phyloP scores from a whole-genome alignment of 2,113 vertebrate species.

The Hippocampus zosterae region DNA sequence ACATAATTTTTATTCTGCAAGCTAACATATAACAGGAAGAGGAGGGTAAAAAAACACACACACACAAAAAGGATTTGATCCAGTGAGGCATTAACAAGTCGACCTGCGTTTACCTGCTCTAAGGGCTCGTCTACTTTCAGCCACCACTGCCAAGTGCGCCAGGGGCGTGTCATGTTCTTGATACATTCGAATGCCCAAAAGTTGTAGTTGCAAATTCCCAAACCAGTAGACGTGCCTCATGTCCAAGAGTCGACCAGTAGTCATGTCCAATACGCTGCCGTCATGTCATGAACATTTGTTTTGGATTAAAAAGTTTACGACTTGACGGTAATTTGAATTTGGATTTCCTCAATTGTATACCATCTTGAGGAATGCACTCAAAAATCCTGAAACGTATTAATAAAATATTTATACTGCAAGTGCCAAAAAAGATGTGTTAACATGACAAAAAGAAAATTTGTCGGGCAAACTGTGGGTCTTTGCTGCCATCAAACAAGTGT shows the following conservation, averaged over 20 bases:
- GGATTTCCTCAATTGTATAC: not conserved
- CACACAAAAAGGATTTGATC: not conserved
- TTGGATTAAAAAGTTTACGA: not conserved
- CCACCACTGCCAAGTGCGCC: no score
- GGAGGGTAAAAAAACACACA: not conserved
- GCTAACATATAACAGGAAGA: not conserved
- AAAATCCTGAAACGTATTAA: not conserved
- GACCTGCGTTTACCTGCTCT: not conserved
- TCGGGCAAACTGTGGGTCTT: not conserved
- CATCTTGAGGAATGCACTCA: not conserved
- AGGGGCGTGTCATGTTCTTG: no score
- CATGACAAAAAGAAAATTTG: not conserved
- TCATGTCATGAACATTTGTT: not conserved
- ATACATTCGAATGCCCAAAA: no score
- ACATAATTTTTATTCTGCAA: conserved; percentile 55
- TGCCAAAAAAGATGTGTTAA: not conserved
- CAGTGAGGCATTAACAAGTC: not conserved
- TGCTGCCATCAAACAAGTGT: not conserved
- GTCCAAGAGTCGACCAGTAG: no score
- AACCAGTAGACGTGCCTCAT: no score
- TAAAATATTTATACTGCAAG: not conserved
- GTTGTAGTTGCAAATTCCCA: no score
- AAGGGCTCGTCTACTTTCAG: no score
- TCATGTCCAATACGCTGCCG: not conserved
- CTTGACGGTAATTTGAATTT: not conserved